Conservation (phyloP, 2,113 vertebrate species). For the Callopanchax toddi region DNA sequence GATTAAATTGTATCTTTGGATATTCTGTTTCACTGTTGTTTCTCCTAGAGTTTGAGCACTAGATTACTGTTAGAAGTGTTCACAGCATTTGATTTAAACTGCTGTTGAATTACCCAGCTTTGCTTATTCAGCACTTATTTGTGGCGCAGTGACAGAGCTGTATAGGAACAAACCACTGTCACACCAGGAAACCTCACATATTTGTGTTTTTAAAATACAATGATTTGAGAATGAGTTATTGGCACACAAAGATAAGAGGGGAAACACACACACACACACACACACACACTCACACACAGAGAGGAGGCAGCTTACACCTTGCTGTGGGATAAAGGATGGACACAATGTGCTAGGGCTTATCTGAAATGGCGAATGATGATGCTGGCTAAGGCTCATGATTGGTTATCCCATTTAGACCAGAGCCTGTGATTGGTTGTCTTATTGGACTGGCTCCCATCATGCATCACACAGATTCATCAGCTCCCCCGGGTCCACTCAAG, state of each 20-base stretch:
- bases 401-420: constrained; percentile 68
- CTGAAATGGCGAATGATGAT: constrained; percentile 60
- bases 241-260: background rate
- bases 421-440: constrained; percentile 67
- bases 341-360: constrained; percentile 45
- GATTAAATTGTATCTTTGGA: constrained; percentile 21
- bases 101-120: constrained; percentile 27
- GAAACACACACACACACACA: background rate
- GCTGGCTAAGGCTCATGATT: constrained; percentile 52
- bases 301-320: constrained; percentile 18
- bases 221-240: constrained; percentile 26
- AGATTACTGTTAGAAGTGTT: constrained; percentile 14
- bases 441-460: constrained; percentile 57
- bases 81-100: constrained; percentile 32
- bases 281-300: constrained; percentile 3
- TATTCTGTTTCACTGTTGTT: background rate
- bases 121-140: constrained; percentile 45
- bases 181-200: constrained; percentile 28
- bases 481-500: constrained; percentile 51
- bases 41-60: constrained; percentile 4
- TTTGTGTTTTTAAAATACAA: constrained; percentile 38
- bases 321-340: constrained; percentile 42
- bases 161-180: constrained; percentile 9
- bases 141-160: constrained; percentile 34
- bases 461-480: constrained; percentile 65